Evolutionary conservation across 30 jellyfish, hydroid and myxozoan species (phyloP).

Genomic region (Cassiopea xamachana): DNA sequence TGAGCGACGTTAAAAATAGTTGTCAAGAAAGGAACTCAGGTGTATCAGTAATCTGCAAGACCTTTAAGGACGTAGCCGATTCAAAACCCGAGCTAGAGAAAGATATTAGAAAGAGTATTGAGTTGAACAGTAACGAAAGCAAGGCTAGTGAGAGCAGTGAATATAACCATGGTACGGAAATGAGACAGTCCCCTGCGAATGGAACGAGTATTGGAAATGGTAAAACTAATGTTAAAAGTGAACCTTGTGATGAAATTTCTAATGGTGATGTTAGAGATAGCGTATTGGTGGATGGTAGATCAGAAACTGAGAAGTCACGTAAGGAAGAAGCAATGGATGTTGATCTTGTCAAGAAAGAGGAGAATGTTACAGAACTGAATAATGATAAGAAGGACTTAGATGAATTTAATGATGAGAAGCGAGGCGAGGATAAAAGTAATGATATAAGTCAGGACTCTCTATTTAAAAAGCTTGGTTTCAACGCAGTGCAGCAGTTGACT

Average conservation of each 20-base stretch:
- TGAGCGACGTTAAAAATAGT: background rate
- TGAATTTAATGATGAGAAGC: slow-evolving; percentile 12
- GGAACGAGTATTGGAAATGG: background rate
- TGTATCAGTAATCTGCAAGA: background rate
- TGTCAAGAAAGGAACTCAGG: background rate
- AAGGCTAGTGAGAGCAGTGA: background rate
- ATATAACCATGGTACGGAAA: background rate
- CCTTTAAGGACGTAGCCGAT: background rate
- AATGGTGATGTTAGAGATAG: background rate
- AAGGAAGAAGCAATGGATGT: slow-evolving; percentile 13
- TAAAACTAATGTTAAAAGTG: background rate
- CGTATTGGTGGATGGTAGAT: background rate
- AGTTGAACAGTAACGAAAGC: background rate
- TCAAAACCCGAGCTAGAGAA: background rate
- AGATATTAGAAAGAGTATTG: background rate
- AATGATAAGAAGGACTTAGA: background rate
- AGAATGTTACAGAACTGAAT: background rate
- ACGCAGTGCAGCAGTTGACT: slow-evolving; percentile 54
- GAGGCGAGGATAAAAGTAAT: background rate
- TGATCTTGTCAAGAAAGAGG: background rate
- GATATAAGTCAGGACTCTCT: slow-evolving; percentile 54
- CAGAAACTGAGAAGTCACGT: background rate
- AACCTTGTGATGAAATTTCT: background rate
- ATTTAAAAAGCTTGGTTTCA: slow-evolving; percentile 65
- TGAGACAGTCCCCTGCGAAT: background rate